Conservation (phyloP, 2,797 vertebrate genomes). For the Notolabrus celidotus region DNA sequence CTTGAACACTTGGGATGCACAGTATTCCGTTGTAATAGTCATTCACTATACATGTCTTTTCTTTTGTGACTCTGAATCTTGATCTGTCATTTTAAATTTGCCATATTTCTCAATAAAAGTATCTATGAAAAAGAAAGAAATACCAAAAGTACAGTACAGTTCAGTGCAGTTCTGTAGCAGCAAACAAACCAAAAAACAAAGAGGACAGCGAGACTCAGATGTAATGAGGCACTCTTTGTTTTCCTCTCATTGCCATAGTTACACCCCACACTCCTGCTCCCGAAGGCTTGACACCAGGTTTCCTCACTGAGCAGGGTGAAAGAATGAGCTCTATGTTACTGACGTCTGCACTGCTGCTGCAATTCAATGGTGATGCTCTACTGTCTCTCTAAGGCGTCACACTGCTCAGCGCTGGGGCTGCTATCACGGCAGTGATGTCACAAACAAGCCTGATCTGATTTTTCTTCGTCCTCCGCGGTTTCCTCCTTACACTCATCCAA, state of each 20-base stretch:
- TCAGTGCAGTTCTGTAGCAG: background rate
- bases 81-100: too few species aligned
- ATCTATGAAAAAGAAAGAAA: too few species aligned
- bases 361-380: conserved; percentile 15
- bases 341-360: conserved; percentile 22
- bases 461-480: conserved; percentile 12
- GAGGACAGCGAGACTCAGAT: background rate
- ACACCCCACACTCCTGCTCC: background rate
- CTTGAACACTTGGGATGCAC: too few species aligned
- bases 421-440: conserved; percentile 7
- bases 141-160: too few species aligned
- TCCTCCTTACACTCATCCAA: conserved; percentile 27
- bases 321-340: conserved; percentile 4
- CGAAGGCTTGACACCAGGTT: background rate
- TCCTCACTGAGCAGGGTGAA: conserved; percentile 6
- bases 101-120: too few species aligned
- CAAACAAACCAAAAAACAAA: background rate
- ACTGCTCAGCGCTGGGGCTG: background rate
- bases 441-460: conserved; percentile 29
- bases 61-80: too few species aligned
- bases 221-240: background rate
- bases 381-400: background rate
- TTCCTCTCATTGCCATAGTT: background rate
- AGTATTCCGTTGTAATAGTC: too few species aligned
- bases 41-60: too few species aligned